A percentile compares a stretch with the other conserved stretches of the same genome.
Conservation (phyloP, 2,797 vertebrate species). For the Acrossocheilus fasciatus region DNA sequence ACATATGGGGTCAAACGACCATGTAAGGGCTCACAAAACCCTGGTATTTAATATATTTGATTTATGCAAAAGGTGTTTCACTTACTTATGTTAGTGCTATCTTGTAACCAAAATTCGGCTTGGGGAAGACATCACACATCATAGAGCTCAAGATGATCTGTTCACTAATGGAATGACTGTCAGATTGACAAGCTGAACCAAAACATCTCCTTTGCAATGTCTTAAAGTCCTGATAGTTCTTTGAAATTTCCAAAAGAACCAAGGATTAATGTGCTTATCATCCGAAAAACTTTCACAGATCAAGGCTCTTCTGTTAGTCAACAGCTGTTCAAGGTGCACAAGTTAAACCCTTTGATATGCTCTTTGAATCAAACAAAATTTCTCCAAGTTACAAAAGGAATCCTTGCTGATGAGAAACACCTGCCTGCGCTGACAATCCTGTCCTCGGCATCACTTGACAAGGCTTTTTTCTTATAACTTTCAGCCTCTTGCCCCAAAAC, state of each 20-base stretch:
- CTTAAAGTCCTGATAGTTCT: conserved; percentile 14
- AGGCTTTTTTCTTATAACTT: conserved; percentile 18
- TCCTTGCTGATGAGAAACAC: conserved; percentile 32
- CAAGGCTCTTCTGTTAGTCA: conserved; percentile 50
- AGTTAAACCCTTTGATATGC: conserved; percentile 58
- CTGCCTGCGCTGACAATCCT: conserved; percentile 41
- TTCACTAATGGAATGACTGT: not conserved
- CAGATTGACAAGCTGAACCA: conserved; percentile 18
- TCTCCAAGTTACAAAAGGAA: conserved; percentile 33
- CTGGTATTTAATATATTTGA: not conserved
- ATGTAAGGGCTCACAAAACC: not conserved
- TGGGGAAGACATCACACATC: not conserved
- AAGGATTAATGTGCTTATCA: conserved; percentile 44
- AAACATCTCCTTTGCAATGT: not conserved
- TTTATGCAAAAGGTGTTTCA: not conserved
- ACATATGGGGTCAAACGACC: not conserved
- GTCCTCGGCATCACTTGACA: conserved; percentile 40
- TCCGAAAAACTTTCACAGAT: conserved; percentile 34
- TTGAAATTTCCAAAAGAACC: conserved; percentile 25
- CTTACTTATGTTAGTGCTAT: not conserved
- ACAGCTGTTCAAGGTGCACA: conserved; percentile 32
- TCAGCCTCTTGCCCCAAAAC: not conserved
- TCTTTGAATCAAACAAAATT: conserved; percentile 41
- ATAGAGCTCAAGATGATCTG: not conserved
- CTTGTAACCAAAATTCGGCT: not conserved